These are phyloP conservation scores for Ammodytes marinus DNA, from an alignment of 2,113 vertebrate species.

Conservation along the genomic window DNA sequence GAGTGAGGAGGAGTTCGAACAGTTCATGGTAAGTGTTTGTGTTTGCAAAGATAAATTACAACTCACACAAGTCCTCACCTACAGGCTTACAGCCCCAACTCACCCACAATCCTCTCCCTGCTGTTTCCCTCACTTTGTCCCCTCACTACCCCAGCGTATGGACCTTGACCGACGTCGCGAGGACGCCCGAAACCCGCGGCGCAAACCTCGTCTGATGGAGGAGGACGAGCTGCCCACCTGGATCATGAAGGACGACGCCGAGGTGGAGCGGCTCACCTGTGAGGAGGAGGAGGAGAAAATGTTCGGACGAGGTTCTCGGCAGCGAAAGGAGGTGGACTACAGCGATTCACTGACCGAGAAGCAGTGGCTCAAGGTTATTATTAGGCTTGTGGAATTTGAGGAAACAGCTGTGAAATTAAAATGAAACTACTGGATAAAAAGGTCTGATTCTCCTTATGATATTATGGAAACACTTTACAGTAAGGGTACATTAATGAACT, in stretches of 20 bases:
- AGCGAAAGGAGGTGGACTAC: slow-evolving; percentile 96
- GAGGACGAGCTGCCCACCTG: slow-evolving; percentile 97
- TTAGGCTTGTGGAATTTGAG: not conserved
- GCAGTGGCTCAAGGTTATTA: slow-evolving; percentile 90
- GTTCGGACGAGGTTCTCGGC: slow-evolving; percentile 95
- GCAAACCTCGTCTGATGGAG: slow-evolving; percentile 96
- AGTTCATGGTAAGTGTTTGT: slow-evolving; percentile 81
- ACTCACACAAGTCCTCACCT: not conserved
- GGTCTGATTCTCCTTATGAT: not conserved
- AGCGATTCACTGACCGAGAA: slow-evolving; percentile 98
- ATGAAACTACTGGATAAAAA: not conserved
- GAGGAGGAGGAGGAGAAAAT: slow-evolving; percentile 98
- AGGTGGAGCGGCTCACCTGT: slow-evolving; percentile 96
- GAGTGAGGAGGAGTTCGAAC: slow-evolving; percentile 96
- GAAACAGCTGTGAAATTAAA: not conserved
- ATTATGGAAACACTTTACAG: too few species aligned
- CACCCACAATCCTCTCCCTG: not conserved
- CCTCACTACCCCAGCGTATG: slow-evolving; percentile 88
- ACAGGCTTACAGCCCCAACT: not conserved
- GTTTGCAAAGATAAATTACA: not conserved
- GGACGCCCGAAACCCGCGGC: slow-evolving; percentile 95
- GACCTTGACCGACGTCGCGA: slow-evolving; percentile 96
- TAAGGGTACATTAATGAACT: too few species aligned
- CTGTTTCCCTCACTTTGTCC: not conserved
- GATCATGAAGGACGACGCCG: slow-evolving; percentile 98